Conservation (phyloP, 2,888 invertebrate genomes). For the Drosophila anceps region DNA sequence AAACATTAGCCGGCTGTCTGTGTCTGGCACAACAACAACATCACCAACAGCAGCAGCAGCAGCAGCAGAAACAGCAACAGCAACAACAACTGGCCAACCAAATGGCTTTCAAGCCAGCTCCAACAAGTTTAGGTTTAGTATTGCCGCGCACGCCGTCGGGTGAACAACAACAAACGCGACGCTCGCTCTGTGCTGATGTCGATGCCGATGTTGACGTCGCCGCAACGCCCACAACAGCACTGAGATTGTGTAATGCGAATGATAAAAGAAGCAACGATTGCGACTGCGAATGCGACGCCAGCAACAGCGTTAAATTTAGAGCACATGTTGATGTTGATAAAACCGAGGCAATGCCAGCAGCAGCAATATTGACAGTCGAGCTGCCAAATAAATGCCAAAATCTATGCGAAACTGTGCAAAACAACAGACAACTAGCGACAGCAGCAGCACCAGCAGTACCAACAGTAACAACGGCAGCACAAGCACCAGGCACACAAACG, state of each 20-base stretch:
- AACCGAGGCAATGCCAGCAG: conserved; percentile 44
- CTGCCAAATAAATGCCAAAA: conserved; percentile 75
- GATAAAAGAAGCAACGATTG: conserved; percentile 65
- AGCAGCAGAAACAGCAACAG: conserved; percentile 41
- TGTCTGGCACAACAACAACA: conserved; percentile 60
- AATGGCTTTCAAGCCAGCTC: conserved; percentile 70
- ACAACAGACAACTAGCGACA: conserved; percentile 33
- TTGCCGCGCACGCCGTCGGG: conserved; percentile 79
- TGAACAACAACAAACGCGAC: conserved; percentile 72
- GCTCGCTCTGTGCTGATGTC: conserved; percentile 39
- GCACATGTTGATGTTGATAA: conserved; percentile 58
- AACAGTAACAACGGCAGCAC: conserved; percentile 17
- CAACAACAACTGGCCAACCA: conserved; percentile 58
- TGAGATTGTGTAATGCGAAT: conserved; percentile 74
- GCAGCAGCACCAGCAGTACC: conserved; percentile 36
- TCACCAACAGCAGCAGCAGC: conserved; percentile 49
- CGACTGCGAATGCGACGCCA: conserved; percentile 32
- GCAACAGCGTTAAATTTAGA: conserved; percentile 53
- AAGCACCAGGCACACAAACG: conserved; percentile 28
- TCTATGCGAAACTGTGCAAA: conserved; percentile 75
- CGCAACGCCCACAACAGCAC: conserved; percentile 72
- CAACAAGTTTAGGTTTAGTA: conserved; percentile 82
- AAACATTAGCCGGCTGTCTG: conserved; percentile 74
- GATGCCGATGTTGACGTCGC: conserved; percentile 42
- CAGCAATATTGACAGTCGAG: conserved; percentile 39